Evolutionary conservation across 2,113 vertebrate species (phyloP), one percentile per base, ranked within the genome.

Genomic region (Spea bombifrons): DNA sequence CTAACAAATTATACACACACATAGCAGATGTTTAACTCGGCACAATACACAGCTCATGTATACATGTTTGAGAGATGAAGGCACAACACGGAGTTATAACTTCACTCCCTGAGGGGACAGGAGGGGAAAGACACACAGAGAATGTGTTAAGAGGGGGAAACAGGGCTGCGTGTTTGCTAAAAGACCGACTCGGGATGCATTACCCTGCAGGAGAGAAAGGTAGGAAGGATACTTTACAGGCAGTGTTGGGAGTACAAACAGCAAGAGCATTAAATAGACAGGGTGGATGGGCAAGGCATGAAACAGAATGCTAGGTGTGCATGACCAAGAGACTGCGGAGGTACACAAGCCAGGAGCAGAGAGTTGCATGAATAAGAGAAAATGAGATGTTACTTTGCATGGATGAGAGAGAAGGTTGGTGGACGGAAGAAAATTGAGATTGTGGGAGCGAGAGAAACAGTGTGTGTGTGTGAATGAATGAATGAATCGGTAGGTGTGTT

Each of bases 1-100:
- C 52, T 8, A 43, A 47, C 53, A 73, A 47, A 73, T 73, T 30
- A 47, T 45, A 61, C 71, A 73, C 4, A 4, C 49, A 65, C 59
- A 64, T 15, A 78, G 49, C 75, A 78, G 48, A 72, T 66, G 63
- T 72, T 77, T 13, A 55, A 78, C 69, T 55, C 9, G 17, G 75
- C 47, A 71, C 67, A 78, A 61, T 64, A 52, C 75, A 78, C 68
- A 66, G 61, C 49, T 55, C n/a, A n/a, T 48, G 44, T 48, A n/a
- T 47, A 57, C 43, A 66, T 55, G 47, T 46, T 52, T 4, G 52
- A 46, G n/a, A 66, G 52, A 79, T 73, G 50, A 44, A 79, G 44
- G 3, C 55, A 63, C 67, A 63, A 63, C 76, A 78, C 13, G 49
- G 17, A 70, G 47, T 61, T 64, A 66, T 79, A 49, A 57, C 15